Percentiles rank a stretch among this genome's conserved stretches.
Evolutionary conservation across 2,888 invertebrate genomes (phyloP).

Genomic region (Ecdyonurus torrentis): DNA sequence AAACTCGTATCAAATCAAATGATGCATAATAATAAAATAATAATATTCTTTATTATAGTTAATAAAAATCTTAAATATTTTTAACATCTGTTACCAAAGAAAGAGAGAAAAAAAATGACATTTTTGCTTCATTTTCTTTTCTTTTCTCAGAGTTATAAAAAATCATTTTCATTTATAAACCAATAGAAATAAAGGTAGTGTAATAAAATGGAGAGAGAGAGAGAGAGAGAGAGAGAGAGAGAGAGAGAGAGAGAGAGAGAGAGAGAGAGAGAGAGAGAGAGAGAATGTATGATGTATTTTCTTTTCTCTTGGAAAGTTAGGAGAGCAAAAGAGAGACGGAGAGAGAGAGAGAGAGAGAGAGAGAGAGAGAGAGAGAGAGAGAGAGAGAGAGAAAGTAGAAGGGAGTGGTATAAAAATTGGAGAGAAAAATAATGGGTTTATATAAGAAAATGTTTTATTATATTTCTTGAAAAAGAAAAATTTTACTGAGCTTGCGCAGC

Average conservation of each 20-base stretch:
- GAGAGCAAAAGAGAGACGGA: background rate
- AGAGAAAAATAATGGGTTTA: background rate
- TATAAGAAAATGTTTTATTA: background rate
- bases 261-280: no score
- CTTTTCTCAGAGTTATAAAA: no score
- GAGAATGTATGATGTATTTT: background rate
- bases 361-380: no score
- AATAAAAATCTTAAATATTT: no score
- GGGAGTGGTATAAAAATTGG: background rate
- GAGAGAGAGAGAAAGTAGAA: background rate
- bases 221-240: background rate
- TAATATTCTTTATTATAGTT: no score
- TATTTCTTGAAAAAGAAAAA: no score
- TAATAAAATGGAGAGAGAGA: background rate
- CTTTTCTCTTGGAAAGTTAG: background rate
- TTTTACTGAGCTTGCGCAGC: background rate
- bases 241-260: no score
- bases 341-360: background rate
- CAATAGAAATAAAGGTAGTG: background rate
- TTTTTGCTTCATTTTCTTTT: no score
- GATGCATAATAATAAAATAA: no score
- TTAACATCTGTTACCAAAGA: background rate
- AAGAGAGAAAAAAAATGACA: no score
- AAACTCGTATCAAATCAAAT: no score
- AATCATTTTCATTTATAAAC: background rate